These are phyloP conservation scores for Pseudochromis fuscus DNA, from an alignment of 2,797 vertebrate species.

Conservation along the genomic window DNA sequence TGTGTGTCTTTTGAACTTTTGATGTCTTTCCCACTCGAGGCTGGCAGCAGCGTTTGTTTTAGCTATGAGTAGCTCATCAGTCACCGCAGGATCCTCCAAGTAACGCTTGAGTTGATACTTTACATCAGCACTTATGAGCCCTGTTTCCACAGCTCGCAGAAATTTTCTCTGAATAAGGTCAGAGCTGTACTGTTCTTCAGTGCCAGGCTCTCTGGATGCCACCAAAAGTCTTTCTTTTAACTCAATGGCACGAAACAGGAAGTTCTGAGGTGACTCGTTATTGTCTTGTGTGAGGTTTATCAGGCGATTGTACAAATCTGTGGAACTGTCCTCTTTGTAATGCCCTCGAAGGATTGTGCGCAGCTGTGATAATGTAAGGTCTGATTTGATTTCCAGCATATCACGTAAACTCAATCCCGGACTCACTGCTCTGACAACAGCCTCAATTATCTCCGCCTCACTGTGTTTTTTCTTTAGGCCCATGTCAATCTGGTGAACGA, in stretches of 20 bases:
- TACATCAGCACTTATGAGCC: conserved; percentile 31
- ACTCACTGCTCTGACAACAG: conserved; percentile 34
- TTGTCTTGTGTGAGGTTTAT: conserved; percentile 50
- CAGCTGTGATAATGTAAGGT: conserved; percentile 8
- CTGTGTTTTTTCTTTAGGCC: conserved; percentile 37
- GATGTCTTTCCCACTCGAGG: background rate
- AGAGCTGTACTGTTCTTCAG: conserved; percentile 46
- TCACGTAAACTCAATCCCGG: conserved; percentile 23
- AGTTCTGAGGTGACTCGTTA: conserved; percentile 40
- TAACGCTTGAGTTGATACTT: background rate
- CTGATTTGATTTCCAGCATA: conserved; percentile 23
- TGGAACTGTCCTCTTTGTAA: conserved; percentile 56
- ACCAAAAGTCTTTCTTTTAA: conserved; percentile 44
- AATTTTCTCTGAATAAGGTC: conserved; percentile 52
- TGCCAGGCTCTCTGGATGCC: conserved; percentile 19
- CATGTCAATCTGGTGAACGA: conserved; percentile 18
- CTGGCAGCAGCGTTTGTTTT: background rate
- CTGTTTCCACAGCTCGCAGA: conserved; percentile 33
- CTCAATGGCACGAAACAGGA: conserved; percentile 46
- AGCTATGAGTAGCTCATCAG: background rate
- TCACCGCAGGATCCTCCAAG: background rate
- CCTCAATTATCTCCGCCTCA: conserved; percentile 35
- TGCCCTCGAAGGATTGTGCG: conserved; percentile 35
- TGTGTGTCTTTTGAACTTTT: background rate
- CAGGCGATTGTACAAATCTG: conserved; percentile 40